Conservation (phyloP, 2,888 invertebrate species). For the Macrosoma leucophasiata region DNA sequence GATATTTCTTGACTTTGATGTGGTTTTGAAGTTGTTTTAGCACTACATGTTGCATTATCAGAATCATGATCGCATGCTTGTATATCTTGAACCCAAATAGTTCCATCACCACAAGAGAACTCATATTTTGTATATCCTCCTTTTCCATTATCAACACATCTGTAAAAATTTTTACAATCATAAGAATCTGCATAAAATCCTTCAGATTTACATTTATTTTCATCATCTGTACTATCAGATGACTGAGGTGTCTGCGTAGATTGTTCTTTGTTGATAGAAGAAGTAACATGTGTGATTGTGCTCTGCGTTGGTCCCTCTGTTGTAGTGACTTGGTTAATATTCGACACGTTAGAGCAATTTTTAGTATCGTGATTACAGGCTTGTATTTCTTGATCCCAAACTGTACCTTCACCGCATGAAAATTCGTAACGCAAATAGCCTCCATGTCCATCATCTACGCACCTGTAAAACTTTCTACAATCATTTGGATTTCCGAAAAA, state of each 20-base stretch:
- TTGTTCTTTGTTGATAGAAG: constrained; percentile 6
- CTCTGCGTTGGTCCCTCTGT: too few relatives aligned
- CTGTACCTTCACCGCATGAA: constrained; percentile 83
- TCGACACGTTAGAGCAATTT: too few relatives aligned
- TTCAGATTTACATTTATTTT: constrained; percentile 21
- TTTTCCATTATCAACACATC: constrained; percentile 74
- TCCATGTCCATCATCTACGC: constrained; percentile 78
- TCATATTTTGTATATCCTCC: constrained; percentile 64
- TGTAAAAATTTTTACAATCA: constrained; percentile 29
- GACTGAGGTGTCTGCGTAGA: constrained; percentile 2
- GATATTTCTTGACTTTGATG: constrained; percentile 6
- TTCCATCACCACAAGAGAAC: constrained; percentile 75
- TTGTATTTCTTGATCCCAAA: constrained; percentile 81
- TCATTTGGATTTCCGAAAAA: constrained; percentile 81
- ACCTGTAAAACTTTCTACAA: constrained; percentile 86
- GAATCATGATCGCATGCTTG: constrained; percentile 71
- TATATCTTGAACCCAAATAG: constrained; percentile 75
- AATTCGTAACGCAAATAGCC: constrained; percentile 81
- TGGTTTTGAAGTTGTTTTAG: constrained; percentile 1
- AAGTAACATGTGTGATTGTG: too few relatives aligned
- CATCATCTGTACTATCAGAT: constrained; percentile 9
- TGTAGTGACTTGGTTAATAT: too few relatives aligned
- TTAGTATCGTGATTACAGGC: constrained; percentile 78
- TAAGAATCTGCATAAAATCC: constrained; percentile 22
- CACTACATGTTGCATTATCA: constrained; percentile 1